Percentiles rank a stretch among this genome's conserved stretches.
phyloP scores from a whole-genome alignment of 2,888 invertebrate species.

The Pogonocherus hispidulus region DNA sequence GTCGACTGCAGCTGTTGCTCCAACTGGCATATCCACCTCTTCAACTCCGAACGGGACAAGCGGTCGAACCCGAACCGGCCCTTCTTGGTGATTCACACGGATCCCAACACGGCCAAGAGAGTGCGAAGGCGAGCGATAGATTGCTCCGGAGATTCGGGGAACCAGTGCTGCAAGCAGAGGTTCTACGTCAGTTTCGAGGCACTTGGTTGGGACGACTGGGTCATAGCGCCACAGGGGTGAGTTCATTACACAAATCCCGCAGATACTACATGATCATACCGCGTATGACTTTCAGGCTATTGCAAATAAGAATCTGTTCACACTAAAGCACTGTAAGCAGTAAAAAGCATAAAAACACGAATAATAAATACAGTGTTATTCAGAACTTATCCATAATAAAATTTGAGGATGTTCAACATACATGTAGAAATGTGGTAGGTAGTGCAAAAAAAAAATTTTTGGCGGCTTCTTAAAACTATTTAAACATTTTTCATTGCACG shows the following conservation, averaged over 20 bases:
- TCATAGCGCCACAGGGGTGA: constrained; percentile 72
- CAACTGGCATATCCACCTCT: constrained; percentile 79
- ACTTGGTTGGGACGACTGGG: constrained; percentile 96
- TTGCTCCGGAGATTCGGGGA: constrained; percentile 77
- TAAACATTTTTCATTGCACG: too few relatives aligned
- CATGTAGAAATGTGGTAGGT: too few relatives aligned
- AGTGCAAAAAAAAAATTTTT: too few relatives aligned
- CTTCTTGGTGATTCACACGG: constrained; percentile 86
- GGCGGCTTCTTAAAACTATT: too few relatives aligned
- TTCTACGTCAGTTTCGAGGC: constrained; percentile 94
- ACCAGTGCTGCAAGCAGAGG: constrained; percentile 84
- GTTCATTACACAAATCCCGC: too few relatives aligned
- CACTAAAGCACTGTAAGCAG: too few relatives aligned
- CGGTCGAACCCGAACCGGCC: constrained; percentile 78
- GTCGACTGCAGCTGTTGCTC: constrained; percentile 91
- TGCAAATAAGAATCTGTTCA: too few relatives aligned
- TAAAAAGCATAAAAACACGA: too few relatives aligned
- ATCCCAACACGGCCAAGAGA: constrained; percentile 77
- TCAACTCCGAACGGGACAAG: constrained; percentile 63
- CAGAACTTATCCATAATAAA: too few relatives aligned
- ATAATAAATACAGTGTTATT: too few relatives aligned
- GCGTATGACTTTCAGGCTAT: too few relatives aligned
- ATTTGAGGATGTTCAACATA: too few relatives aligned
- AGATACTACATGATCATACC: neutral
- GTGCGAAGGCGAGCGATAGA: constrained; percentile 87